Base-by-base conservation (phyloP, 2,113 vertebrate species). In the Psittacula cyanocephala region DNA sequence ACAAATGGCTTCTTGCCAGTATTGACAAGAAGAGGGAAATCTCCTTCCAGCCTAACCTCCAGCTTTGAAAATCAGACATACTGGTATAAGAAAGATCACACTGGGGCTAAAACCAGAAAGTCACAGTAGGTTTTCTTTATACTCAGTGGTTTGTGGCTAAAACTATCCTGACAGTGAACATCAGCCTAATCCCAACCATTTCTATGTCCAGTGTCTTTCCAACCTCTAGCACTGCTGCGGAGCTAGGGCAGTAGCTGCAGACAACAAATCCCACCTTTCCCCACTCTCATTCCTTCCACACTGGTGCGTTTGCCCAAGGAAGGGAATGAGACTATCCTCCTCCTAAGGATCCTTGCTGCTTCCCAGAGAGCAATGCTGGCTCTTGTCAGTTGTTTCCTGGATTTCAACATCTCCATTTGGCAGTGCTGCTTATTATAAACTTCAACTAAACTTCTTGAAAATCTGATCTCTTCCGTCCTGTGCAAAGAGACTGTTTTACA, bases 241-340 rank as follows among this genome's bases (percentile, higher is more conserved):
- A 80, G 29, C 0, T 3, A 55, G 7, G n/a, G 16, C 29, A 41
- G 41, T 1, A 17, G 18, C 29, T 10, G 29, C 57, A 49, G 49
- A 14, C 4, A 17, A 14, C 43, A 31, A 50, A 15, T 2, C 1
- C 27, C 28, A 39, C 33, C 37, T 33, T 33, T 19, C 6, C 4
- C n/a, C 10, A 2, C 29, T 18, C 43, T 20, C 6, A 0, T 29
- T 37, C 43, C 11, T 25, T 13, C 57, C 37, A 14, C 24, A 5
- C 28, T 0, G 6, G n/a, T 25, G 14, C 29, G 31, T 50, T 23
- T 4, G 3, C 13, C 12, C 1, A 0, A 37, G 37, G 44, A 50
- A 75, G 9, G 27, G 33, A 50, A 69, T 5, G 44, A 52, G 44
- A 65, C n/a, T 29, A 12, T 31, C 50, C 41, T 69, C n/a, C 25